Evolutionary conservation across 2,113 vertebrate species (phyloP), one percentile per base, ranked within the genome.

Genomic region (Numida meleagris): DNA sequence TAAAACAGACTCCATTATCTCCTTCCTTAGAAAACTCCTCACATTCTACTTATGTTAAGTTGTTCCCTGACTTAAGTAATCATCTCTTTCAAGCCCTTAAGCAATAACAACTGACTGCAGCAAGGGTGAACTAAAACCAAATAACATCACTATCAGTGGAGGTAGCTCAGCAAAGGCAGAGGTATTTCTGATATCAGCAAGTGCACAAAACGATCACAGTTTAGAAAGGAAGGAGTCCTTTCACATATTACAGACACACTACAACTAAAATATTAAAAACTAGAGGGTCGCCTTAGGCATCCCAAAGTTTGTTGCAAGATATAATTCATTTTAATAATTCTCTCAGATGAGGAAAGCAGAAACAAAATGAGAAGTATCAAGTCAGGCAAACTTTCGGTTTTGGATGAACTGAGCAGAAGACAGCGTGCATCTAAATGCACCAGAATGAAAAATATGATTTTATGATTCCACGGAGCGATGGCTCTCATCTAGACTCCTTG

Each of bases 61-160:
- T 88, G 86, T 68, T 93, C 65, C 82, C 90, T 72, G 79, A 92
- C 94, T 91, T 90, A 95, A 95, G 76, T 65, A 94, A 96, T 95
- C 94, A 95, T 81, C 34, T 77, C 91, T 65, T 93, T 53, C 89
- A 78, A 92, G 76, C 85, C 95, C 91, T 94, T 86, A 23, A 94
- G 93, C 93, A 93, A 84, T 6, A 91, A 93, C n/a, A 88, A 88
- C 72, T 82, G 34, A 83, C 91, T 86, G 61, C 61, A 93, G 76
- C 82, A 15, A 67, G 76, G 27, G 72, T 63, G 77, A 93, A 36
- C 9, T 31, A 86, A 95, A 93, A 89, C 34, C 61, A 78, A 95
- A 76, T 48, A 91, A 63, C 87, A 94, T 46, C 65, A 61, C 82
- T 2, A 65, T 1, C 82, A 63, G 91, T 24, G 18, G 59, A 85